phyloP scores from a whole-genome alignment of 2,113 vertebrate genomes.

The Chionis minor region DNA sequence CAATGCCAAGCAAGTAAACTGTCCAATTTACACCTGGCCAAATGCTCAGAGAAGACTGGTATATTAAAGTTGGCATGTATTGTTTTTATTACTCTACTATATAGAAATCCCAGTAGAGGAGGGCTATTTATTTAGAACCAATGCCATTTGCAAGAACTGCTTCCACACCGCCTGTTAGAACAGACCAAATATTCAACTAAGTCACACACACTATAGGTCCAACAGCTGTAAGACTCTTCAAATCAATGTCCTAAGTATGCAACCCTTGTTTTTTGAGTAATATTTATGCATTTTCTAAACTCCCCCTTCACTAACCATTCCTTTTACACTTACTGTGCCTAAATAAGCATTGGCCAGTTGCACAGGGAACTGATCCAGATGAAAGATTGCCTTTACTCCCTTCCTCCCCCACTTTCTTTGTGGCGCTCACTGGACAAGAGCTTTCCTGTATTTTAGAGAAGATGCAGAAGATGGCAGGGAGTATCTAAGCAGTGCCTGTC shows the following conservation, averaged over 20 bases:
- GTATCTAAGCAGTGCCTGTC: neutral
- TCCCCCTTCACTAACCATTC: neutral
- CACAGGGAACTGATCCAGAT: neutral
- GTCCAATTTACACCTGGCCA: neutral
- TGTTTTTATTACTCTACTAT: neutral
- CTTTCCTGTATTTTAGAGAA: neutral
- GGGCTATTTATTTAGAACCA: neutral
- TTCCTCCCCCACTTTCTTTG: neutral
- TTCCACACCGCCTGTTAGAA: neutral
- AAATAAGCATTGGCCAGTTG: neutral
- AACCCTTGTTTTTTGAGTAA: neutral
- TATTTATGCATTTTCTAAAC: neutral
- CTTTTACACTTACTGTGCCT: neutral
- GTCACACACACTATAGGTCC: neutral
- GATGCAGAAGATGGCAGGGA: neutral
- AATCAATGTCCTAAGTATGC: neutral
- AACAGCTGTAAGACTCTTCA: neutral
- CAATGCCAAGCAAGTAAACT: neutral
- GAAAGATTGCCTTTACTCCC: neutral
- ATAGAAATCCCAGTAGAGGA: neutral
- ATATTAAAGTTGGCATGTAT: neutral
- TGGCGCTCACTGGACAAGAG: neutral
- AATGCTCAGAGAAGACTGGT: neutral
- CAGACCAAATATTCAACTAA: neutral
- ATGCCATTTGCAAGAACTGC: neutral